These are phyloP conservation scores for Stenurella melanura DNA, from an alignment of 2,888 invertebrate genomes.

Conservation along the genomic window DNA sequence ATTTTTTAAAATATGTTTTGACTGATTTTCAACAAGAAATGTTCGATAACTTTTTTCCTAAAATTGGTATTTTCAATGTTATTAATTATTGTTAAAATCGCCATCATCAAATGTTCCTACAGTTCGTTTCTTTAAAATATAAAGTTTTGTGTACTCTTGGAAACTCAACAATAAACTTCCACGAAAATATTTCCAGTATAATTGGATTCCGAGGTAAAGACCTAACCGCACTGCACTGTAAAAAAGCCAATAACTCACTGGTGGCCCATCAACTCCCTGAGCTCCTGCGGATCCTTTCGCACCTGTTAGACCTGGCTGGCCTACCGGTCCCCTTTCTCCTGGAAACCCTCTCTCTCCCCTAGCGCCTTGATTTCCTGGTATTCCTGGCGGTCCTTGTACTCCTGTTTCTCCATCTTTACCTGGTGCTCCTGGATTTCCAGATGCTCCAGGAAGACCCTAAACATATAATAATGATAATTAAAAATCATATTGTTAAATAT, in stretches of 20 bases:
- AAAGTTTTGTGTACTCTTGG: too few relatives aligned
- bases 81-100: too few relatives aligned
- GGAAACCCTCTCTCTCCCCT: conserved; percentile 82
- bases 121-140: too few relatives aligned
- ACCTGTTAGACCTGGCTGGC: conserved; percentile 80
- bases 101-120: too few relatives aligned
- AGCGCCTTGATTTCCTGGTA: conserved; percentile 75
- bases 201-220: too few relatives aligned
- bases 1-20: too few relatives aligned
- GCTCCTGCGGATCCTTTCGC: conserved; percentile 80
- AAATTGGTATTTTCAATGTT: too few relatives aligned
- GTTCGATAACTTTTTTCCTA: too few relatives aligned
- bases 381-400: conserved; percentile 79
- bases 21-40: too few relatives aligned
- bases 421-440: conserved; percentile 82
- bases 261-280: conserved; percentile 82
- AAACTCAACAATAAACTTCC: too few relatives aligned
- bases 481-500: neutral
- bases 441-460: conserved; percentile 80
- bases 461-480: neutral
- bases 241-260: conserved; percentile 74
- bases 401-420: conserved; percentile 90
- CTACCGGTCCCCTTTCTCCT: conserved; percentile 84
- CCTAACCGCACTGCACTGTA: too few relatives aligned
- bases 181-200: too few relatives aligned